Percentiles rank a stretch among this genome's conserved stretches.
phyloP scores from a whole-genome alignment of 2,797 vertebrate species.

The Catamblyrhynchus diadema region DNA sequence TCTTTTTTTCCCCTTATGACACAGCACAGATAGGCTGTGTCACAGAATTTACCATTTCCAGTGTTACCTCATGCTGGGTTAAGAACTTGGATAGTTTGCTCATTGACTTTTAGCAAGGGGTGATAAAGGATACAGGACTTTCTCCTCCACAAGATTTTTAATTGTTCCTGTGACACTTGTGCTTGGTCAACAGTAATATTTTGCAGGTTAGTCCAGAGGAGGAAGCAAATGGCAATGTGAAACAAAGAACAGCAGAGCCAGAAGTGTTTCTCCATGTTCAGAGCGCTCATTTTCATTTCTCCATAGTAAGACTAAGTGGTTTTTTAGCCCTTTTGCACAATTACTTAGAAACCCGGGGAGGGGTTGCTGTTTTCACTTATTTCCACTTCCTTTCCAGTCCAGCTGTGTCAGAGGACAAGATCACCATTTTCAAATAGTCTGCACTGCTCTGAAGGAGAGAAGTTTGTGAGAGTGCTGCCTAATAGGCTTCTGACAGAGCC shows the following conservation, averaged over 20 bases:
- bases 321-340: not conserved
- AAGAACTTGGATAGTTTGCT: not conserved
- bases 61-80: not conserved
- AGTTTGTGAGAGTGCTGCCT: not conserved
- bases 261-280: not conserved
- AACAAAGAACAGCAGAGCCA: not conserved
- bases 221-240: not conserved
- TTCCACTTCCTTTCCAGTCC: conserved; percentile 1
- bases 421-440: not conserved
- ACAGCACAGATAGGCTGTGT: not conserved
- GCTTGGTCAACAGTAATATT: not conserved
- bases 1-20: not conserved
- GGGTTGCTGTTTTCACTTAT: not conserved
- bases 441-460: not conserved
- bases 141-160: not conserved
- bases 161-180: not conserved
- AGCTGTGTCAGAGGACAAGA: not conserved
- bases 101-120: not conserved
- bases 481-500: not conserved
- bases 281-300: not conserved
- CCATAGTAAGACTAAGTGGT: not conserved
- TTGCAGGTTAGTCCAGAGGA: not conserved
- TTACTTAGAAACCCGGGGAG: not conserved
- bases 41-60: not conserved
- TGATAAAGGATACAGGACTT: not conserved